phyloP scores from a whole-genome alignment of 2,797 vertebrate genomes.

The Hafferia zeledoni region DNA sequence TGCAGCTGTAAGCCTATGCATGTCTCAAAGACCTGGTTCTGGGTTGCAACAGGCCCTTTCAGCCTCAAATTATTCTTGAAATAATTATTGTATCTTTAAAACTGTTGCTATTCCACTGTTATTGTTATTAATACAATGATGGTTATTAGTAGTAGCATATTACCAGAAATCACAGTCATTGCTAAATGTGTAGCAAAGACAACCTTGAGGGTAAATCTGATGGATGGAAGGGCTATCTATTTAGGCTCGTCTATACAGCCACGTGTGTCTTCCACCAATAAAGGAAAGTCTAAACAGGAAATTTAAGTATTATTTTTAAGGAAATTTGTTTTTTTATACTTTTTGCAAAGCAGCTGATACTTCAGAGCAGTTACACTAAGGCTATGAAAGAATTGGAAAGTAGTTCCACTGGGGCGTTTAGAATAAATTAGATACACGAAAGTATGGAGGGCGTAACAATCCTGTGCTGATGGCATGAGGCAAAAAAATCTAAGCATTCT shows the following conservation, averaged over 20 bases:
- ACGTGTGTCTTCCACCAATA: not conserved
- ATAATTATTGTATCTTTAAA: not conserved
- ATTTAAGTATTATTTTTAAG: not conserved
- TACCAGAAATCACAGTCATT: not conserved
- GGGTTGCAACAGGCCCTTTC: not conserved
- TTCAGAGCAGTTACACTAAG: not conserved
- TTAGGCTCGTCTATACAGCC: not conserved
- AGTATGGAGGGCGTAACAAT: not conserved
- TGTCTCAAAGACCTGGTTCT: not conserved
- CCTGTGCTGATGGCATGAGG: not conserved
- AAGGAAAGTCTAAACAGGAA: not conserved
- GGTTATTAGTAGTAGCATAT: not conserved
- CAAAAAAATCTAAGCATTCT: not conserved
- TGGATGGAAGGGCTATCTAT: not conserved
- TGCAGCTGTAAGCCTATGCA: not conserved
- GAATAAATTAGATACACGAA: not conserved
- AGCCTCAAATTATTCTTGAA: not conserved
- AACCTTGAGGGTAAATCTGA: not conserved
- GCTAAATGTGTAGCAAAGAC: not conserved
- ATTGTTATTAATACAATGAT: not conserved
- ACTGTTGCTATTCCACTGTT: not conserved
- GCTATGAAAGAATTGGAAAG: not conserved
- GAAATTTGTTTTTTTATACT: not conserved
- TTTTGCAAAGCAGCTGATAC: not conserved
- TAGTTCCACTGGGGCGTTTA: not conserved